Conservation (phyloP, 2,888 invertebrate species). For the Drosophila melanosoma region DNA sequence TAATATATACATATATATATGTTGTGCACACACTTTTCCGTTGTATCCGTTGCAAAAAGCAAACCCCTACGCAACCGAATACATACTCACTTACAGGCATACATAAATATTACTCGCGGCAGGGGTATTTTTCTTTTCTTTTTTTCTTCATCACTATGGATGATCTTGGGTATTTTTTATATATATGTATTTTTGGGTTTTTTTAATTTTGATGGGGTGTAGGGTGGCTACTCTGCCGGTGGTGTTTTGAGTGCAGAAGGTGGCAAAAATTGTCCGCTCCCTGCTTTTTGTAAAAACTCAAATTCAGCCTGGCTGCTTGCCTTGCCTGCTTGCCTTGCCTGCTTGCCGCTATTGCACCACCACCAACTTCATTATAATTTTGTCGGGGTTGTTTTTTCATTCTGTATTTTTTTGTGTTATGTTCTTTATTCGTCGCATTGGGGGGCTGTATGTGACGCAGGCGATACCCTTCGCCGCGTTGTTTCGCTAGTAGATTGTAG, state of each 20-base stretch:
- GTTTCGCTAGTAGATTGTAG: slow-evolving; percentile 12
- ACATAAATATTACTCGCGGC: slow-evolving; percentile 4
- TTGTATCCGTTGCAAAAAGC: slow-evolving; percentile 10
- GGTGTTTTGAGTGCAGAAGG: slow-evolving; percentile 62
- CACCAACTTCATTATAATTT: slow-evolving; percentile 79
- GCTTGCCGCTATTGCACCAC: slow-evolving; percentile 55
- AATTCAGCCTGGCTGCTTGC: slow-evolving; percentile 38
- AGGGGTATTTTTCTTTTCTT: slow-evolving; percentile 14
- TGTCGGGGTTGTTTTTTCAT: slow-evolving; percentile 79
- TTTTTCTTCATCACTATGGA: slow-evolving; percentile 59
- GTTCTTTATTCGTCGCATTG: slow-evolving; percentile 19
- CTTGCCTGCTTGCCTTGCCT: slow-evolving; percentile 6
- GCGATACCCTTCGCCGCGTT: slow-evolving; percentile 49
- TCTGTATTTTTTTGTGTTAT: slow-evolving; percentile 50
- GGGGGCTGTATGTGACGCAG: slow-evolving; percentile 8
- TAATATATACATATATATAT: neutral
- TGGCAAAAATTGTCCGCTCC: slow-evolving; percentile 69
- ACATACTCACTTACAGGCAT: slow-evolving; percentile 12
- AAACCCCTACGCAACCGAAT: slow-evolving; percentile 17
- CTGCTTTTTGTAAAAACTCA: slow-evolving; percentile 52
- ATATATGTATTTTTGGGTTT: slow-evolving; percentile 48
- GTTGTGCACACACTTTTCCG: neutral
- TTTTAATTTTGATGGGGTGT: slow-evolving; percentile 64
- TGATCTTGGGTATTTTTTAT: slow-evolving; percentile 66
- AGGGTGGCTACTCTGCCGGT: slow-evolving; percentile 60